A percentile compares a stretch with the other conserved stretches of the same genome.
Conservation (phyloP, 2,888 invertebrate genomes). For the Lasioglossum morio region DNA sequence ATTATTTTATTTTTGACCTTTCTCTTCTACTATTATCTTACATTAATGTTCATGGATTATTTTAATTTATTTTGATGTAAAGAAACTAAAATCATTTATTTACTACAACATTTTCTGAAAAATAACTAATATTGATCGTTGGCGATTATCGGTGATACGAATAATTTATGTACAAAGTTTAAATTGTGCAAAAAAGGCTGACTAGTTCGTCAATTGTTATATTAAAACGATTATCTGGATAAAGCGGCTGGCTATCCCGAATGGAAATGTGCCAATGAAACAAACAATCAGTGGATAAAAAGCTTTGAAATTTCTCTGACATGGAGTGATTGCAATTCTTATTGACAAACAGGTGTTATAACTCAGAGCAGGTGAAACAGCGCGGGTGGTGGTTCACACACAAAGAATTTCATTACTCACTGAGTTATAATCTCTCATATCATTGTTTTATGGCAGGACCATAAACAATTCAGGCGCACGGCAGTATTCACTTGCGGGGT, state of each 20-base stretch:
- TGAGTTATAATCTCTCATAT: conserved; percentile 77
- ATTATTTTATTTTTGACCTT: not conserved
- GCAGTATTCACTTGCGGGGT: conserved; percentile 64
- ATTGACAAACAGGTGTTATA: conserved; percentile 60
- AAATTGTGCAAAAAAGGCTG: not conserved
- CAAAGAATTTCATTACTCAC: conserved; percentile 66
- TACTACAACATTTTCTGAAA: not conserved
- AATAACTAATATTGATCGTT: not conserved
- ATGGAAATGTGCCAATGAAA: not conserved
- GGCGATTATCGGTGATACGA: not conserved
- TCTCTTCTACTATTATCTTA: not conserved
- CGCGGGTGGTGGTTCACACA: conserved; percentile 53
- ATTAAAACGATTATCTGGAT: not conserved
- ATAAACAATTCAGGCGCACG: conserved; percentile 76
- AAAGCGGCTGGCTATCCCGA: too few relatives aligned
- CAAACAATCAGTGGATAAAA: not conserved
- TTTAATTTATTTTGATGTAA: not conserved
- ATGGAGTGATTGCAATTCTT: conserved; percentile 36
- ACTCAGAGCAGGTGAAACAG: conserved; percentile 56
- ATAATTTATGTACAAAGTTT: not conserved
- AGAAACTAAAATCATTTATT: not conserved
- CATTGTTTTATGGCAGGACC: conserved; percentile 79
- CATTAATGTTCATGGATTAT: too few relatives aligned
- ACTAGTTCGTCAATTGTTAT: not conserved
- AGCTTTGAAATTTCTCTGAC: not conserved